Evolutionary conservation across 1,140 invertebrate species (phyloP).

Genomic region (Drosophila athabasca): DNA sequence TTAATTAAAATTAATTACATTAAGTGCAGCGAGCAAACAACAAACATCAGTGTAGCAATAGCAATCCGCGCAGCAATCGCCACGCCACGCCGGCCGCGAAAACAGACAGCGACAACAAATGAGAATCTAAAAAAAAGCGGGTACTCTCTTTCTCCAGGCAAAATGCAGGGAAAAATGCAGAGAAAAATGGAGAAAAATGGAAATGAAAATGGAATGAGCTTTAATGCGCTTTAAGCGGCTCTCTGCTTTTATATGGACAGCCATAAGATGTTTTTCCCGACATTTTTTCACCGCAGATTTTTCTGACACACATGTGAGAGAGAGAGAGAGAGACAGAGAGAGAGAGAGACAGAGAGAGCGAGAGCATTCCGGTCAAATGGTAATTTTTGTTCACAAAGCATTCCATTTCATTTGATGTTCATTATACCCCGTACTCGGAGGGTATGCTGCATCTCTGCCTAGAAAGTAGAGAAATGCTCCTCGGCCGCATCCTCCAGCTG

Average conservation of each 20-base stretch:
- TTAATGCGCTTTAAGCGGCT: constrained; percentile 58
- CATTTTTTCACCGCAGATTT: constrained; percentile 4
- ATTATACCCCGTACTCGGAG: not conserved
- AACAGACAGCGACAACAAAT: constrained; percentile 33
- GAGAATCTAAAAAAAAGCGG: constrained; percentile 41
- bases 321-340: no score
- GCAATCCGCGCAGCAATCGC: constrained; percentile 41
- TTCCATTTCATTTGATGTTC: constrained; percentile 10
- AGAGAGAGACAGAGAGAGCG: no score
- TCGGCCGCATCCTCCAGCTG: constrained; percentile 97
- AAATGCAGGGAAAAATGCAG: not conserved
- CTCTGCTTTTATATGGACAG: constrained; percentile 1
- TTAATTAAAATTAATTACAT: constrained; percentile 83
- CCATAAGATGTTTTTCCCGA: not conserved
- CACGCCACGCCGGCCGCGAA: constrained; percentile 11
- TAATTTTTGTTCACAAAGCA: constrained; percentile 16
- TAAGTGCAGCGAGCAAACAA: constrained; percentile 77
- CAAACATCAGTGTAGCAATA: constrained; percentile 46
- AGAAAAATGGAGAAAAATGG: constrained; percentile 9
- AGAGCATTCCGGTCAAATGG: constrained; percentile 9
- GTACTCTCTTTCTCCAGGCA: not conserved
- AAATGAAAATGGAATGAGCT: constrained; percentile 7
- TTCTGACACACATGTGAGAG: constrained; percentile 21
- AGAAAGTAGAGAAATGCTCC: no score
- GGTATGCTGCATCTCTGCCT: no score